Percentiles rank a stretch among this genome's conserved stretches.
Evolutionary conservation across 2,888 invertebrate species (phyloP).

Genomic region (Tenthredo amoena): DNA sequence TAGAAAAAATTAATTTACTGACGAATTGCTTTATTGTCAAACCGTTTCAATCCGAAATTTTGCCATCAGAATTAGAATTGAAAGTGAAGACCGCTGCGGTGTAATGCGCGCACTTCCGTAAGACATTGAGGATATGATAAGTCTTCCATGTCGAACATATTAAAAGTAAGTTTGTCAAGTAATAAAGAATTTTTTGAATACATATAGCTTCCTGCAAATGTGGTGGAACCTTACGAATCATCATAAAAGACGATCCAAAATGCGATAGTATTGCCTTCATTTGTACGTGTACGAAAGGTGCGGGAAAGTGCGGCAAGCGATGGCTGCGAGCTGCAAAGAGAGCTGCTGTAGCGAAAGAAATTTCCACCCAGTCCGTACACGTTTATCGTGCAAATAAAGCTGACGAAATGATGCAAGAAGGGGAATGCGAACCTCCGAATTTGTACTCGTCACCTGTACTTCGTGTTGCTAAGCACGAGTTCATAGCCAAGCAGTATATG

Average conservation of each 20-base stretch:
- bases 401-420: neutral
- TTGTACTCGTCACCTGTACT: slow-evolving; percentile 12
- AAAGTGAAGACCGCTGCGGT: neutral
- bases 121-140: neutral
- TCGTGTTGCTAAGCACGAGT: slow-evolving; percentile 1
- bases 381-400: slow-evolving; percentile 39
- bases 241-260: neutral
- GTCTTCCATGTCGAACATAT: too few species aligned
- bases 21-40: neutral
- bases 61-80: neutral
- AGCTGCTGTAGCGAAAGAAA: slow-evolving; percentile 7
- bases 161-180: too few species aligned
- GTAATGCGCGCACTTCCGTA: neutral
- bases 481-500: slow-evolving; percentile 7
- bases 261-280: neutral
- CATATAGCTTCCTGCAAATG: slow-evolving; percentile 40
- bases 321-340: slow-evolving; percentile 29
- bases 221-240: slow-evolving; percentile 6
- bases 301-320: slow-evolving; percentile 31
- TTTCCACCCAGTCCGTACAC: slow-evolving; percentile 35
- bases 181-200: too few species aligned
- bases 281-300: slow-evolving; percentile 29
- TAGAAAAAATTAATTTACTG: neutral
- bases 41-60: neutral
- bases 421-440: slow-evolving; percentile 9